These are phyloP conservation scores for Fragum fragum DNA, from an alignment of 2,888 invertebrate species.

Conservation along the genomic window DNA sequence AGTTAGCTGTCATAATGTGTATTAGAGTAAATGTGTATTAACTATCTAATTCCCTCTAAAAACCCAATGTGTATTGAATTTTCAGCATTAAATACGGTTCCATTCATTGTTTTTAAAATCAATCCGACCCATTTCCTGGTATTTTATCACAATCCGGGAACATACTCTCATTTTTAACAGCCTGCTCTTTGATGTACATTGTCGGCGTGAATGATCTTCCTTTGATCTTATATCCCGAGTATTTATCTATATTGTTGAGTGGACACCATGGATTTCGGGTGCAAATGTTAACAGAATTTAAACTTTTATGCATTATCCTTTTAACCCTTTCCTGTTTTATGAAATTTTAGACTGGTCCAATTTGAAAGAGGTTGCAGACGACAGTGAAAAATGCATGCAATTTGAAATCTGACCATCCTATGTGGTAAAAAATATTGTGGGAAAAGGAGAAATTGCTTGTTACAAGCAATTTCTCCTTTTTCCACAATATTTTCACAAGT, in stretches of 20 bases:
- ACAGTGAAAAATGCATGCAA: too few relatives aligned
- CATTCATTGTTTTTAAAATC: slow-evolving; percentile 17
- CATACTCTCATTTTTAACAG: slow-evolving; percentile 9
- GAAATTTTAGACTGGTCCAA: too few relatives aligned
- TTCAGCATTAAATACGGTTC: background rate
- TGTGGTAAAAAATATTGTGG: too few relatives aligned
- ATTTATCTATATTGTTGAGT: slow-evolving; percentile 6
- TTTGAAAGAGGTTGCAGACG: too few relatives aligned
- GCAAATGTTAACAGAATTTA: slow-evolving; percentile 1
- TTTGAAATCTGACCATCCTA: too few relatives aligned
- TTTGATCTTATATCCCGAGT: slow-evolving; percentile 8
- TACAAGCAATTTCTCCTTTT: too few relatives aligned
- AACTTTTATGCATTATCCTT: background rate
- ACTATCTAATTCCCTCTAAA: background rate
- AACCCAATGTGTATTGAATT: slow-evolving; percentile 11
- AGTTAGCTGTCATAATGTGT: background rate
- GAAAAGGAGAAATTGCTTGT: too few relatives aligned
- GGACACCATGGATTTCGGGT: slow-evolving; percentile 3
- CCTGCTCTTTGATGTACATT: background rate
- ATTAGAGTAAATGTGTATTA: background rate
- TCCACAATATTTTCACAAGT: too few relatives aligned
- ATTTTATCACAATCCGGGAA: background rate
- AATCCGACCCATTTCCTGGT: background rate
- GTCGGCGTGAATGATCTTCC: slow-evolving; percentile 5
- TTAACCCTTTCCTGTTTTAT: too few relatives aligned